These are phyloP conservation scores for Pardosa pseudoannulata DNA, from an alignment of 2,888 invertebrate species.

Conservation along the genomic window DNA sequence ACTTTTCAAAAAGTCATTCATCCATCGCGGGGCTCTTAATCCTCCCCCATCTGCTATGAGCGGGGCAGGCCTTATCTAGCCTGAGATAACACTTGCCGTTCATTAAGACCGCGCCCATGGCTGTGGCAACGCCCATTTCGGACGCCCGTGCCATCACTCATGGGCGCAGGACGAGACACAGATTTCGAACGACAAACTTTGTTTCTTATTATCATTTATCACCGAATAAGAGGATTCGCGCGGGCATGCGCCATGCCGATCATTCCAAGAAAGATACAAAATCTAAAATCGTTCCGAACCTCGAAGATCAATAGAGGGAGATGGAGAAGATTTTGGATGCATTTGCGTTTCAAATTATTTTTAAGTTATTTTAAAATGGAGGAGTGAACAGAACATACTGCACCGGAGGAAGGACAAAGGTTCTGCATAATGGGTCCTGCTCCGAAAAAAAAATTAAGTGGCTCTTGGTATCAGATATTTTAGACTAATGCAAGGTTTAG, in stretches of 20 bases:
- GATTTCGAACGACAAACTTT: conserved; percentile 69
- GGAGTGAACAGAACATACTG: too few species aligned
- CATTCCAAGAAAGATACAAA: not conserved
- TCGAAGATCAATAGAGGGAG: not conserved
- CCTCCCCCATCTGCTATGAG: conserved; percentile 57
- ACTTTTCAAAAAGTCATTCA: conserved; percentile 16
- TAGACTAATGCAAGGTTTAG: too few species aligned
- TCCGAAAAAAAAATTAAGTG: too few species aligned
- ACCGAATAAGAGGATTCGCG: conserved; percentile 40
- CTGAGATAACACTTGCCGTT: conserved; percentile 64
- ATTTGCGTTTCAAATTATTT: conserved; percentile 9
- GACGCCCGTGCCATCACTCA: conserved; percentile 51
- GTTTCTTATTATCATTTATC: conserved; percentile 71
- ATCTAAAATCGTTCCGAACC: not conserved
- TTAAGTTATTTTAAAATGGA: not conserved
- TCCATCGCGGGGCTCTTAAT: not conserved
- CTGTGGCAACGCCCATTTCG: conserved; percentile 55
- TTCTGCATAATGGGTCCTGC: too few species aligned
- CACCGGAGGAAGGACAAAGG: too few species aligned
- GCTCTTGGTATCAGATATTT: too few species aligned
- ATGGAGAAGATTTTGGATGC: not conserved
- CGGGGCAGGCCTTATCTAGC: conserved; percentile 47
- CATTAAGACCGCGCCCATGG: conserved; percentile 66
- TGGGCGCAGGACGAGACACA: conserved; percentile 57
- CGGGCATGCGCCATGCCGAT: not conserved